Evolutionary conservation across 2,113 vertebrate species (phyloP), one percentile per base, ranked within the genome.

Genomic region (Serinus canaria): DNA sequence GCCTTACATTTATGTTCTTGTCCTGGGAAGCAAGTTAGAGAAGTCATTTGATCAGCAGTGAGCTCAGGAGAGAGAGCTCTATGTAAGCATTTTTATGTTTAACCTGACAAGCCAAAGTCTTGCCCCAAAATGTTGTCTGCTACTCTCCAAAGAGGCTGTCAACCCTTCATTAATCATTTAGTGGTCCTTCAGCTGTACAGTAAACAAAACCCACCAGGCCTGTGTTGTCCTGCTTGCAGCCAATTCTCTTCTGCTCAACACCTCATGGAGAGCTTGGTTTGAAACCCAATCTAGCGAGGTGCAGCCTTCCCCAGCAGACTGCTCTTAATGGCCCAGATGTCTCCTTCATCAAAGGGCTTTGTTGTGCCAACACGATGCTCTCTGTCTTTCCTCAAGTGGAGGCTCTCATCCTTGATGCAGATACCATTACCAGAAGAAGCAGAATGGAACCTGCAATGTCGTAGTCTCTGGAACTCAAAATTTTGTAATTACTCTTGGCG

Each of bases 201-300:
- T 82, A 87, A 97, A 92, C 66, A 89, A 80, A 93, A 58, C 85
- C 74, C 59, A 60, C 44, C 49, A 82, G 49, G 24, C 49, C 66
- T 82, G 47, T 68, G 87, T 81, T 94, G 44, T 91, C 49, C 81
- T 92, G 28, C 88, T 92, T 92, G 67, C 75, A 76, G 67, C 70
- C 74, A 83, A 1, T 83, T 94, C 67, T 82, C 25, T 89, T 95
- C 55, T 95, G 75, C 78, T 94, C 50, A 90, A n/a, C 89, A 92
- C 67, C 81, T 97, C 87, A 69, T 83, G 87, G 87, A 91, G 93
- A 95, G 83, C 74, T 76, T 87, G 87, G 81, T 96, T 94, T 96
- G 95, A 95, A 95, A 94, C 64, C 43, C 87, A 92, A 49, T 92
- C 87, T 87, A 52, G 53, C 3, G 16, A 96, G 87, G 78, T 92